Evolutionary conservation across 2,797 vertebrate species (phyloP).

Genomic region (Neostethus bicornis): DNA sequence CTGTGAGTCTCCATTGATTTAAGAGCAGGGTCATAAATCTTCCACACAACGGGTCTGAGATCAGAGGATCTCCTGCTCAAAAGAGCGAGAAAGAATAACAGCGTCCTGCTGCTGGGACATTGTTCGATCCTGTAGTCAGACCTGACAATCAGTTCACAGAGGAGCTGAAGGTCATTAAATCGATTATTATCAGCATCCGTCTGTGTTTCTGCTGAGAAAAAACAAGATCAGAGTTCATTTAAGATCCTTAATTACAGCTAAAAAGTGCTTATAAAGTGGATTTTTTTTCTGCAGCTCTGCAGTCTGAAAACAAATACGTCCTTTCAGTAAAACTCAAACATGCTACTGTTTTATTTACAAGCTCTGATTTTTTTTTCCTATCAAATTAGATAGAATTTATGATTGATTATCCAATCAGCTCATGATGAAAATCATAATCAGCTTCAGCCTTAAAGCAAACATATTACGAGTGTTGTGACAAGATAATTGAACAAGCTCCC

Average conservation of each 20-base stretch:
- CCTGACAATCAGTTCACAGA: slow-evolving; percentile 67
- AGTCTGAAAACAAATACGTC: too few relatives aligned
- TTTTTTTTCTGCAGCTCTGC: slow-evolving; percentile 11
- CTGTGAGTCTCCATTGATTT: slow-evolving; percentile 69
- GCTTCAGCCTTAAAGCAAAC: slow-evolving; percentile 3
- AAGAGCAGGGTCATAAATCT: slow-evolving; percentile 75
- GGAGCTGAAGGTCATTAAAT: slow-evolving; percentile 54
- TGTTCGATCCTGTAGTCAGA: slow-evolving; percentile 55
- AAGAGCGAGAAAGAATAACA: slow-evolving; percentile 67
- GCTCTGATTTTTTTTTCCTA: too few relatives aligned
- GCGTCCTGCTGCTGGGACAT: slow-evolving; percentile 49
- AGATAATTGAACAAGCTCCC: too few relatives aligned
- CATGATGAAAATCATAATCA: not conserved
- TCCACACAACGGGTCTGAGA: slow-evolving; percentile 57
- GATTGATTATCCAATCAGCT: not conserved
- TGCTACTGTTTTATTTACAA: too few relatives aligned
- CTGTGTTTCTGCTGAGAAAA: slow-evolving; percentile 32
- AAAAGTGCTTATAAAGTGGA: slow-evolving; percentile 15
- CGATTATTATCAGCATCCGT: slow-evolving; percentile 51
- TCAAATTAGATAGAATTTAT: accelerated
- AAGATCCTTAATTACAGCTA: slow-evolving; percentile 30
- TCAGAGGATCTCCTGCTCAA: slow-evolving; percentile 57
- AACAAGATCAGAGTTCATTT: slow-evolving; percentile 34
- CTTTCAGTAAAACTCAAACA: not conserved
- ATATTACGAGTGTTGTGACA: not conserved